Evolutionary conservation across 2,888 invertebrate species (phyloP).

Genomic region (Brachyptera putata): DNA sequence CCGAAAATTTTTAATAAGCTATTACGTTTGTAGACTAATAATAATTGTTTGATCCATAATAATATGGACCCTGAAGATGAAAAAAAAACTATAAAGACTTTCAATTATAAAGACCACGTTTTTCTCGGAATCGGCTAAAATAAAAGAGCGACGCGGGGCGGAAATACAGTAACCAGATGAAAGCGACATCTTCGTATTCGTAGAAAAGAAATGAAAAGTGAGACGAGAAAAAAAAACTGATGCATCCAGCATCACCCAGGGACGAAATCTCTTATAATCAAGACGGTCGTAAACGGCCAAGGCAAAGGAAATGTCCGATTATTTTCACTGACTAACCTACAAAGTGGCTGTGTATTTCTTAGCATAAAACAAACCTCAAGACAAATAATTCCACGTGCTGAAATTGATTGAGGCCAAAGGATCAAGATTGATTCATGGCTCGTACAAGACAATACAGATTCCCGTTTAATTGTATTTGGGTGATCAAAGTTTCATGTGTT

Average conservation of each 20-base stretch:
- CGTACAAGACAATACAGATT: too few species aligned
- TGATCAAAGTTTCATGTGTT: constrained; percentile 4
- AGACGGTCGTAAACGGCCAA: neutral
- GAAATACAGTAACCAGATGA: neutral
- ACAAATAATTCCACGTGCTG: constrained; percentile 9
- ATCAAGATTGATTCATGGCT: neutral
- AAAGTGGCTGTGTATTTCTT: neutral
- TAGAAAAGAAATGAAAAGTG: too few species aligned
- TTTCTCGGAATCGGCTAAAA: neutral
- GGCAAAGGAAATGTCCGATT: constrained; percentile 6
- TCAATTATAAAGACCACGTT: neutral
- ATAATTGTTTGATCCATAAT: neutral
- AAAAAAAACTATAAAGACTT: neutral
- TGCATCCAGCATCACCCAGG: too few species aligned
- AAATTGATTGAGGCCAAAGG: neutral
- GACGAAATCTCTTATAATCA: too few species aligned
- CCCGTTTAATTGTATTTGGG: neutral
- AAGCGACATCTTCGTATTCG: neutral
- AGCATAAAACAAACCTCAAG: neutral
- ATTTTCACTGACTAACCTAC: constrained; percentile 1
- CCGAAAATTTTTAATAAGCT: too few species aligned
- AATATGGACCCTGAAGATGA: neutral
- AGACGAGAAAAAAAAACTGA: too few species aligned
- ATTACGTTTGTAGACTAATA: neutral
- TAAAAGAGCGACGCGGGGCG: neutral